Evolutionary conservation across 2,113 vertebrate species (phyloP), one percentile per base, ranked within the genome.

Genomic region (Odontesthes bonariensis): DNA sequence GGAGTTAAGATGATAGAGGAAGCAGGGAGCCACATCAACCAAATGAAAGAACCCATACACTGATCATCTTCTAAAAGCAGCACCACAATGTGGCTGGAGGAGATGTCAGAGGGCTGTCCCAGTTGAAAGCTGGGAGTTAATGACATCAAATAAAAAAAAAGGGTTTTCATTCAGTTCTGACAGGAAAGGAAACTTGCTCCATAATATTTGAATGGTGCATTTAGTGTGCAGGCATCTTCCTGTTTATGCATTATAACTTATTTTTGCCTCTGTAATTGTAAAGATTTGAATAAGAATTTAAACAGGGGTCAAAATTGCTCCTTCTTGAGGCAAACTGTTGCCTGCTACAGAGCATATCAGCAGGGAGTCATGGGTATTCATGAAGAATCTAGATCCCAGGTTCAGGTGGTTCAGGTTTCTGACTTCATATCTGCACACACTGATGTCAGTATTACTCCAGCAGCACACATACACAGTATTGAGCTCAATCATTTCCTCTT

Each of bases 371-470:
- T 56, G 82, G 84, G 35, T 66, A 64, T 87, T 88, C 85, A 79
- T 76, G 82, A 81, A 72, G 88, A 81, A 82, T 89, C 76, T 88
- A 84, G 86, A 79, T 82, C 54, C 72, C 40, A 77, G 89, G 92
- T 92, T 92, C 86, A 84, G 83, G 85, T 77, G 78, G 86, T 88
- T 86, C 90, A 79, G 82, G 83, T 83, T 84, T 84, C 86, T 86
- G 91, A 69, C 79, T 85, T 79, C 79, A 78, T 92, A 92, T 93
- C 91, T 90, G 83, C 73, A n/a, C n/a, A n/a, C n/a, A 78, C 81
- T 86, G 80, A 88, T 89, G 90, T 90, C 91, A 85, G 86, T 86
- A 88, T 88, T 87, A 66, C 86, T 88, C 57, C 51, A 58, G 53
- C 79, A 75, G 54, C 27, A 44, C 52, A 63, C 79, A 66, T 40